Base-by-base conservation (phyloP, 2,888 invertebrate genomes). In the Drosophila percnosoma region DNA sequence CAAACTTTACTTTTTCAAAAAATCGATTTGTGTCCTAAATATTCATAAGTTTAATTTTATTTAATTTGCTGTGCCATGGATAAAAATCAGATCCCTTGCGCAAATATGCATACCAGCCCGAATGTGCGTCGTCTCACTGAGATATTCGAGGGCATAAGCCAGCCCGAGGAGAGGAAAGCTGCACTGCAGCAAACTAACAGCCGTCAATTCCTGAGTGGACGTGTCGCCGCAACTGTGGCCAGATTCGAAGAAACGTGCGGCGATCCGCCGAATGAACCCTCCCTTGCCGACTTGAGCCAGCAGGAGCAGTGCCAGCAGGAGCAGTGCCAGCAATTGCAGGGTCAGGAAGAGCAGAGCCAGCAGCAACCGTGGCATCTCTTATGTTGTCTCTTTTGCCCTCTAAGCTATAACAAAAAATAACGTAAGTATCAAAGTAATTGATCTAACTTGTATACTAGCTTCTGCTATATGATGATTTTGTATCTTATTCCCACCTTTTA, bases 141-240 rank as follows among this genome's bases (percentile, higher is more conserved):
- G 31, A 61, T 62, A 13, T 75, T 78, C 34, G 64, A 78, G 54
- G 11, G 58, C 10, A 34, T 75, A 34, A 5, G 29, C 4, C 36
- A 53, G 33, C 33, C 40, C 6, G 24, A 21, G 13, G 24, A 15
- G 8, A n/a, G 21, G 1, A 13, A 2, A 1, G 5, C 29, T 0
- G 27, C 27, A 24, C n/a, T n/a, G 15, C 33, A 33, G 1, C 3
- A 7, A 7, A 42, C 45, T 4, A 57, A 31, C n/a, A 10, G 58
- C 5, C 4, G 48, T 0, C 29, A 62, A 2, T 8, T 5, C 4
- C 0, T 18, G 2, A 8, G 21, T 1, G 75, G 68, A 1, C 58
- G 51, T 7, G 75, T 75, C 1, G 61, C 74, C 13, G 5, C 24
- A 2, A 52, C 21, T 21, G 15, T 15, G 21, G 75, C 62, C 48